Evolutionary conservation across 2,888 invertebrate species (phyloP).

Genomic region (Bhutanitis thaidina): DNA sequence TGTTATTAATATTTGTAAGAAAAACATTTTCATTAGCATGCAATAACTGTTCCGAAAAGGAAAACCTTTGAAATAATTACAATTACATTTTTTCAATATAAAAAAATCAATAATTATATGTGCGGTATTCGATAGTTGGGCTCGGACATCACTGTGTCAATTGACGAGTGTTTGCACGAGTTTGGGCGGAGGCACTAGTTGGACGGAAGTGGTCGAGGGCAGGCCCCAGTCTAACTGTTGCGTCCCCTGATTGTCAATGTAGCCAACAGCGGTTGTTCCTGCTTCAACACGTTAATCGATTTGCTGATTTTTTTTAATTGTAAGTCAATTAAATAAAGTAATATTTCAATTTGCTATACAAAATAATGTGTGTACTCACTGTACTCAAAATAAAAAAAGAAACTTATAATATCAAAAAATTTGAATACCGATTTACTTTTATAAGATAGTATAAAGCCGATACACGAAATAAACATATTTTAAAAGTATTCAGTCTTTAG

Average conservation of each 20-base stretch:
- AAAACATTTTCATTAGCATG: no score
- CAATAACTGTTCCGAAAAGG: no score
- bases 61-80: no score
- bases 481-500: slow-evolving; percentile 1
- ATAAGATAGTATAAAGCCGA: neutral
- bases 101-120: slow-evolving; percentile 21
- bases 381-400: no score
- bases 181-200: slow-evolving; percentile 60
- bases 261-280: slow-evolving; percentile 1
- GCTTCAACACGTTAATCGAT: neutral
- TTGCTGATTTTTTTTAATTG: no score
- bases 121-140: slow-evolving; percentile 26
- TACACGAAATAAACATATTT: neutral
- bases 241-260: slow-evolving; percentile 61
- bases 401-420: no score
- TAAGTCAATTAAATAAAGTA: no score
- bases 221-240: slow-evolving; percentile 72
- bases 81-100: no score
- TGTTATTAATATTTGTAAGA: no score
- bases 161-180: slow-evolving; percentile 71
- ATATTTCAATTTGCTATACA: no score
- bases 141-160: slow-evolving; percentile 54
- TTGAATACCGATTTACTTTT: no score
- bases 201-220: slow-evolving; percentile 70
- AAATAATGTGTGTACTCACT: no score